Evolutionary conservation across 2,888 invertebrate genomes (phyloP), one percentile per base, ranked within the genome.

Genomic region (Noctuana brunneofusca): DNA sequence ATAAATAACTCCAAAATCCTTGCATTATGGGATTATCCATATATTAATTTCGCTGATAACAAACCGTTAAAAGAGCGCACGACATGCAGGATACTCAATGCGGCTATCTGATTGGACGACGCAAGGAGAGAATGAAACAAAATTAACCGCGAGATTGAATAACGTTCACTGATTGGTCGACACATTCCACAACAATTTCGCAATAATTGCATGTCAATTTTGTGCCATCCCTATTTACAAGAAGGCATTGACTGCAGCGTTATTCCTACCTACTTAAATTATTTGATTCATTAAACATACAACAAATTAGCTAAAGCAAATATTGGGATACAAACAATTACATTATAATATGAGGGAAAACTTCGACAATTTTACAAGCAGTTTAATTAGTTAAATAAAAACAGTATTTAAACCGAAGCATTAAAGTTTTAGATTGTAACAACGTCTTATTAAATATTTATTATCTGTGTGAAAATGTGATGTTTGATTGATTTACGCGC

Each of bases 301-400:
- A 75, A 71, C 69, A 79, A 78, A 76, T 78, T 73, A 58, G 65
- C 74, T 74, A 76, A 69, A 71, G 71, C 75, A 77, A 79, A 75
- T 78, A 78, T 70, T 74, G 74, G 78, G 70, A 76, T 66, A 58
- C 67, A n/a, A 35, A 18, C 9, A 16, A 11, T 6, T 9, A 30
- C 14, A 0, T 27, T 1, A 50, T 4, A 4, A 49, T 22, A 38
- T 20, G 20, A 20, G 20, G 18, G 20, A 20, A 46, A 48, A 48
- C 12, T 48, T n/a, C 20, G 5, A 48, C 20, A 11, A 8, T 46
- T 41, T 16, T 11, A 38, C 1, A 14, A 14, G 6, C 6, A 38
- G 0, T 3, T 32, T 2, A 2, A 11, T 32, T 1, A 1, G 30
- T 32, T 32, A 32, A 11, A 11, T 0, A 32, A 32, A 38, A 38